A percentile compares a stretch with the other conserved stretches of the same genome.
Conservation (phyloP, 2,888 invertebrate genomes). For the Ommatoiulus sabulosus region DNA sequence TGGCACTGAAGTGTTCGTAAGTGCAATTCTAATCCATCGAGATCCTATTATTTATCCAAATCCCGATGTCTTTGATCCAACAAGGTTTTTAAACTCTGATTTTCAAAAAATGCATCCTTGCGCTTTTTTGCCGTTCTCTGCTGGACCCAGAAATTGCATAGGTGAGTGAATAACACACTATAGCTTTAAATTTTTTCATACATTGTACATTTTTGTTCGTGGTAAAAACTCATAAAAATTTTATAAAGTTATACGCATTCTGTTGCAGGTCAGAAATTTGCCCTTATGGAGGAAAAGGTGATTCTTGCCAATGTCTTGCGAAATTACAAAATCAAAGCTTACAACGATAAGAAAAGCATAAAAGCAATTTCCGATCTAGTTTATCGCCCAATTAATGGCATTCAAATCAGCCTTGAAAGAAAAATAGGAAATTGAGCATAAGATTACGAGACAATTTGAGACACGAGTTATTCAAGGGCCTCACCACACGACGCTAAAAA, state of each 20-base stretch:
- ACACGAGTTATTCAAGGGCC: no score
- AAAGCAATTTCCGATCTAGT: neutral
- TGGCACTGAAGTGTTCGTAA: neutral
- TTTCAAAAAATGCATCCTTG: slow-evolving; percentile 45
- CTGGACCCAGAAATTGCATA: slow-evolving; percentile 59
- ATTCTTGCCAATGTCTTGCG: slow-evolving; percentile 51
- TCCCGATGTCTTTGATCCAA: neutral
- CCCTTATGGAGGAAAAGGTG: slow-evolving; percentile 59
- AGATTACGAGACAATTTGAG: no score
- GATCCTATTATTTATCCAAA: neutral
- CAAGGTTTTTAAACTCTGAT: slow-evolving; percentile 18
- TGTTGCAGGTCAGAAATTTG: slow-evolving; percentile 57
- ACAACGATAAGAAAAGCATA: neutral
- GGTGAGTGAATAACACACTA: no score
- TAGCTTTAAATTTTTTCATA: no score
- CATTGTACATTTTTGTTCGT: neutral
- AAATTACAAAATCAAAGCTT: slow-evolving; percentile 52
- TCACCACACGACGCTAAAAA: no score
- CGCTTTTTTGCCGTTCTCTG: no score
- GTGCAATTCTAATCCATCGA: neutral
- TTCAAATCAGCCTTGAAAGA: neutral
- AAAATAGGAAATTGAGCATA: no score
- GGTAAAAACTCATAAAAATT: no score
- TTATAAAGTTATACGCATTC: no score
- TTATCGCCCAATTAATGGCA: neutral